Evolutionary conservation across 1,140 invertebrate species (phyloP).

Genomic region (Penaeus vannamei): DNA sequence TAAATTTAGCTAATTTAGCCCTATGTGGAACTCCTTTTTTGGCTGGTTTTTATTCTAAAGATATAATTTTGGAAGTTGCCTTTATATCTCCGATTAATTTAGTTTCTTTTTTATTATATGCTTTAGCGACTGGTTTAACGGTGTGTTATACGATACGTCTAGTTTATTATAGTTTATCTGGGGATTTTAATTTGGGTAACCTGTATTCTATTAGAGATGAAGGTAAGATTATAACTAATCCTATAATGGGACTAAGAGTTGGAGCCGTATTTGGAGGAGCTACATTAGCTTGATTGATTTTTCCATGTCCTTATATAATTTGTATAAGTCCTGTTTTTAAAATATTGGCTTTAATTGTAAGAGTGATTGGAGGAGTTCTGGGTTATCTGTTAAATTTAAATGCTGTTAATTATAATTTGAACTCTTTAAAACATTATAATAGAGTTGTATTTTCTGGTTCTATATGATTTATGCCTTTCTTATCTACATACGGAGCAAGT

Average conservation of each 20-base stretch:
- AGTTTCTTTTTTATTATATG: constrained; percentile 3
- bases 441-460: not conserved
- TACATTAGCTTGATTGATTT: not conserved
- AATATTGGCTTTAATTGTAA: not conserved
- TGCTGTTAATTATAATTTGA: not conserved
- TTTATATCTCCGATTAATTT: constrained; percentile 33
- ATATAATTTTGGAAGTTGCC: constrained; percentile 43
- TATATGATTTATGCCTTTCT: not conserved
- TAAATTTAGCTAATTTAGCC: not conserved
- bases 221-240: not conserved
- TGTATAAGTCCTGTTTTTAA: not conserved
- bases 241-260: not conserved
- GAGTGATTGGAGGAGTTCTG: not conserved
- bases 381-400: constrained; percentile 17
- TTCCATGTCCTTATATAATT: constrained; percentile 34
- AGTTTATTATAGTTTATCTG: not conserved
- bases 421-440: not conserved
- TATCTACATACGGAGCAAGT: not conserved
- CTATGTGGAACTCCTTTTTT: constrained; percentile 28
- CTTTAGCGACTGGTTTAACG: constrained; percentile 7
- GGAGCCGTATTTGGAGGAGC: not conserved
- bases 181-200: not conserved
- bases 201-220: not conserved
- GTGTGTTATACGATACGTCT: constrained; percentile 7
- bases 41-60: constrained; percentile 40